Evolutionary conservation across 2,797 vertebrate genomes (phyloP).

Genomic region (Leptoclinus maculatus): DNA sequence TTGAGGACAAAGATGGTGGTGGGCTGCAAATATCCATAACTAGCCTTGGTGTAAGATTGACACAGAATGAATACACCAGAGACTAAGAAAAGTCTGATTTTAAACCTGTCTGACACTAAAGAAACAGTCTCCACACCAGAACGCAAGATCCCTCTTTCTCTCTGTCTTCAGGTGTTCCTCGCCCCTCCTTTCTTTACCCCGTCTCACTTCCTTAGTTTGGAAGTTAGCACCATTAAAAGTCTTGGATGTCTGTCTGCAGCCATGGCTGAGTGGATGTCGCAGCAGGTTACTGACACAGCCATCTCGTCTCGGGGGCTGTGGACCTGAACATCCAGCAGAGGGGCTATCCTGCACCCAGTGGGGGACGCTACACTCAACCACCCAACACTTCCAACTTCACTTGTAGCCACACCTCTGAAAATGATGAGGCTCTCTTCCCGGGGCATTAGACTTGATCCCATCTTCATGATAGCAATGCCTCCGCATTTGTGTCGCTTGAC

Average conservation of each 20-base stretch:
- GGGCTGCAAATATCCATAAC: background rate
- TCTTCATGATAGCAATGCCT: background rate
- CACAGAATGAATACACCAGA: background rate
- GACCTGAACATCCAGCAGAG: slow-evolving; percentile 14
- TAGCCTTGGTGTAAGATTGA: background rate
- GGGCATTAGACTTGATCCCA: background rate
- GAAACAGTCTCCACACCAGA: too few species aligned
- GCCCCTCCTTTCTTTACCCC: background rate
- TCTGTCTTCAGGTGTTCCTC: background rate
- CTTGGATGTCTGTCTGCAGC: background rate
- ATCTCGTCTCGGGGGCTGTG: slow-evolving; percentile 17
- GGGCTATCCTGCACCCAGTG: slow-evolving; percentile 25
- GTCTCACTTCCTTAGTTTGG: background rate
- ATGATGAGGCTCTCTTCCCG: background rate
- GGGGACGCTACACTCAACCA: slow-evolving; percentile 16
- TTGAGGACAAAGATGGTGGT: background rate
- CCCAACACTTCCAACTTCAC: background rate
- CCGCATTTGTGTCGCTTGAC: background rate
- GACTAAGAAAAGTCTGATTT: background rate
- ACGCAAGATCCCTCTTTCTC: background rate
- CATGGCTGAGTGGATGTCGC: slow-evolving; percentile 20
- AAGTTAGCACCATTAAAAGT: slow-evolving; percentile 26
- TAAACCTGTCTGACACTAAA: background rate
- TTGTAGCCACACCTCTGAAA: background rate
- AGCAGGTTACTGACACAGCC: slow-evolving; percentile 22